phyloP scores from a whole-genome alignment of 2,113 vertebrate species.

The Morone saxatilis region DNA sequence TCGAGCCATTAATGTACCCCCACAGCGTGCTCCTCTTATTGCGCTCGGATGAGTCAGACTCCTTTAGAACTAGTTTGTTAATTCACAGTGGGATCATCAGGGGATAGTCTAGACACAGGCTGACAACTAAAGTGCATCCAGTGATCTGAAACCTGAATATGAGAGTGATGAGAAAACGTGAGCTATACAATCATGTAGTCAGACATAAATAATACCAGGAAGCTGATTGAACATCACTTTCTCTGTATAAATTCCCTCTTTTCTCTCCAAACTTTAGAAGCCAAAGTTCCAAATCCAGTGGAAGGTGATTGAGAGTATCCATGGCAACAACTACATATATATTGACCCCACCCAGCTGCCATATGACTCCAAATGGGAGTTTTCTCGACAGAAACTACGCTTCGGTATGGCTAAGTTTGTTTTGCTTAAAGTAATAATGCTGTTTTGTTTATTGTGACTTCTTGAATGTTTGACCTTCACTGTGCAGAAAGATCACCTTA shows the following conservation, averaged over 20 bases:
- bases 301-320: slow-evolving; percentile 95
- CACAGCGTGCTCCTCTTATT: slow-evolving; percentile 28
- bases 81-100: slow-evolving; percentile 47
- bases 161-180: slow-evolving; percentile 2
- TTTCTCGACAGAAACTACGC: slow-evolving; percentile 94
- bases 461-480: background rate
- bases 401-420: slow-evolving; percentile 86
- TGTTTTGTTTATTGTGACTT: background rate
- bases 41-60: slow-evolving; percentile 70
- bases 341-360: slow-evolving; percentile 95
- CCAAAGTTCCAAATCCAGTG: slow-evolving; percentile 96
- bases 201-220: background rate
- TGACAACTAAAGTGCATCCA: slow-evolving; percentile 41
- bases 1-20: slow-evolving; percentile 41
- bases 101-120: slow-evolving; percentile 51
- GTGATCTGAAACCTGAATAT: slow-evolving; percentile 23
- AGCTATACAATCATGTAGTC: background rate
- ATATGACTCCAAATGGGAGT: slow-evolving; percentile 97
- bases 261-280: slow-evolving; percentile 82
- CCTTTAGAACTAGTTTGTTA: slow-evolving; percentile 38
- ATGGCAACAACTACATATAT: slow-evolving; percentile 95
- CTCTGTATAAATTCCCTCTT: slow-evolving; percentile 5
- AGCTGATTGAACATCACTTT: background rate
- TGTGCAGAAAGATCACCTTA: background rate
- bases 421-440: background rate